Evolutionary conservation across 1,140 invertebrate genomes (phyloP).

Genomic region (Thaumatotibia leucotreta): DNA sequence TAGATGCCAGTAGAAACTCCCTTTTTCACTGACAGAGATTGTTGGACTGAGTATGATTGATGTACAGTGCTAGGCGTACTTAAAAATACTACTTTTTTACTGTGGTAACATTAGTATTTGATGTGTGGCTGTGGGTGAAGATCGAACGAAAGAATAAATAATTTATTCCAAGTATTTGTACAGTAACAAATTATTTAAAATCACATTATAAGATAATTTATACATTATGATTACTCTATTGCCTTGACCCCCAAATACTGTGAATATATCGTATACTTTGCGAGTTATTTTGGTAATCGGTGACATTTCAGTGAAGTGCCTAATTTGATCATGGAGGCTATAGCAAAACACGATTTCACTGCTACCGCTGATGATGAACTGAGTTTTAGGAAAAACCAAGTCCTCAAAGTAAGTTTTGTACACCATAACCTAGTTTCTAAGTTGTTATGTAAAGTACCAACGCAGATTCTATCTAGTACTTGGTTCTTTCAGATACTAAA

Average conservation of each 20-base stretch:
- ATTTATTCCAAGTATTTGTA: slow-evolving; percentile 43
- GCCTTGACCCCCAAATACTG: slow-evolving; percentile 51
- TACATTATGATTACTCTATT: slow-evolving; percentile 71
- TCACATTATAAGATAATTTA: slow-evolving; percentile 49
- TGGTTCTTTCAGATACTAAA: slow-evolving; percentile 92
- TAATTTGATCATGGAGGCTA: slow-evolving; percentile 93
- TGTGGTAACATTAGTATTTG: slow-evolving; percentile 25
- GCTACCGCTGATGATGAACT: slow-evolving; percentile 99
- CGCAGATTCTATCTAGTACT: slow-evolving; percentile 57
- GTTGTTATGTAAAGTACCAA: slow-evolving; percentile 15
- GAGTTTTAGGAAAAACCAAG: slow-evolving; percentile 95
- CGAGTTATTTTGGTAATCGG: slow-evolving; percentile 72
- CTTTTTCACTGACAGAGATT: too few species aligned
- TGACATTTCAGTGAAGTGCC: slow-evolving; percentile 74
- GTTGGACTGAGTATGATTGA: too few species aligned
- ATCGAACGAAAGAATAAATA: slow-evolving; percentile 36
- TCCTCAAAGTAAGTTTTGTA: slow-evolving; percentile 89
- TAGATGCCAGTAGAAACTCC: too few species aligned
- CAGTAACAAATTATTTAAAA: slow-evolving; percentile 36
- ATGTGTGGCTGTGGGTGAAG: slow-evolving; percentile 46
- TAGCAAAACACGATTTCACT: slow-evolving; percentile 98
- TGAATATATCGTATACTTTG: slow-evolving; percentile 58
- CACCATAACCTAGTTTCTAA: slow-evolving; percentile 12
- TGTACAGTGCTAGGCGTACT: background rate
- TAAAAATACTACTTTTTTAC: background rate